Evolutionary conservation across 2,113 vertebrate genomes (phyloP).

Genomic region (Gadus chalcogrammus): DNA sequence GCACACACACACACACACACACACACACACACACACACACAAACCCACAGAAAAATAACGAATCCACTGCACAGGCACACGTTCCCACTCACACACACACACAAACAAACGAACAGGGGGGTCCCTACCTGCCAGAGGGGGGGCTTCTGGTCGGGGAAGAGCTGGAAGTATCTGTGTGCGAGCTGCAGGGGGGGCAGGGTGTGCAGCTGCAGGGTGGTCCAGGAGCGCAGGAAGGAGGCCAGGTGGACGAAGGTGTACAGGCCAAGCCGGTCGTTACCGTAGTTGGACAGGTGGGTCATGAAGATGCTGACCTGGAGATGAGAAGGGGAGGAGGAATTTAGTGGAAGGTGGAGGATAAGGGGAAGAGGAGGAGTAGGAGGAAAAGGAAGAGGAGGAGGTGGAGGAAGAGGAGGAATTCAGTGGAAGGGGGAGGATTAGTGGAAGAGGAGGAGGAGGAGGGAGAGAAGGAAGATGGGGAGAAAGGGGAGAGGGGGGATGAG

Average conservation of each 20-base stretch:
- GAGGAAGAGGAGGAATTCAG: too few relatives aligned
- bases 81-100: conserved; percentile 17
- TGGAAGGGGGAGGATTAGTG: too few relatives aligned
- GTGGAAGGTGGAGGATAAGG: neutral
- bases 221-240: conserved; percentile 88
- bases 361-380: neutral
- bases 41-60: conserved; percentile 10
- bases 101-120: neutral
- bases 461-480: too few relatives aligned
- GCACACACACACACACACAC: conserved; percentile 14
- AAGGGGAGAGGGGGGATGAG: too few relatives aligned
- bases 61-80: conserved; percentile 1
- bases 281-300: conserved; percentile 98
- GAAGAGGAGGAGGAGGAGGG: too few relatives aligned
- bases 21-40: too few relatives aligned
- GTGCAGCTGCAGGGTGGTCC: conserved; percentile 89
- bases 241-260: conserved; percentile 93
- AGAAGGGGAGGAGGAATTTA: neutral
- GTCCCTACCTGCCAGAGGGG: conserved; percentile 90
- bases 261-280: conserved; percentile 93
- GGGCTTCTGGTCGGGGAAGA: conserved; percentile 91
- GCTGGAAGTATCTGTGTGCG: conserved; percentile 91
- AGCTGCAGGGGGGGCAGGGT: conserved; percentile 88
- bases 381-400: neutral
- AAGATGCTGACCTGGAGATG: conserved; percentile 88